Evolutionary conservation across 2,113 vertebrate species (phyloP).

Genomic region (Alces alces): DNA sequence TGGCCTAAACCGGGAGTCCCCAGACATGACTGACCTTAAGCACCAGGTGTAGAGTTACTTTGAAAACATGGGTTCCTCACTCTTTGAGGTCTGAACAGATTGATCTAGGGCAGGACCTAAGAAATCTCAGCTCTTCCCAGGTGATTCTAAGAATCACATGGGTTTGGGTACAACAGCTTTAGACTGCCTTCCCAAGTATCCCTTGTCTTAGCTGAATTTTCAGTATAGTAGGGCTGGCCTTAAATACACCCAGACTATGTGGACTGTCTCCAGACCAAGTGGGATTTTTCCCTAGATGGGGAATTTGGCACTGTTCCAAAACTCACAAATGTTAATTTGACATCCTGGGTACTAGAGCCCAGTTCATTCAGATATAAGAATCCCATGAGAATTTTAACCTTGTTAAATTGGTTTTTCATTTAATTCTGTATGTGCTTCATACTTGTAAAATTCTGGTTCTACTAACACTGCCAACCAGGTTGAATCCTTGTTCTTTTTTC

Average conservation of each 20-base stretch:
- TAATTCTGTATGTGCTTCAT: not conserved
- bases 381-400: not conserved
- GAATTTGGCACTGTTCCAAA: not conserved
- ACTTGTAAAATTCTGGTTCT: slow-evolving; percentile 1
- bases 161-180: not conserved
- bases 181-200: not conserved
- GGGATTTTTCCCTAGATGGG: not conserved
- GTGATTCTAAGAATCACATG: not conserved
- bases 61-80: not conserved
- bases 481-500: not conserved
- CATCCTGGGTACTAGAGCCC: not conserved
- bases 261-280: not conserved
- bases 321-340: not conserved
- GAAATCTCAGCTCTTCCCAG: not conserved
- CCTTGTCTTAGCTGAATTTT: not conserved
- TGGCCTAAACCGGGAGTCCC: not conserved
- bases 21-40: not conserved
- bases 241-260: not conserved
- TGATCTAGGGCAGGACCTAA: not conserved
- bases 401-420: not conserved
- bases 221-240: not conserved
- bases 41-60: not conserved
- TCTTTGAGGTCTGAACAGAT: not conserved
- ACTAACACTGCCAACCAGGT: not conserved
- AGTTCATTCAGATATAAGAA: not conserved